Conservation (phyloP, 2,113 vertebrate genomes). For the Trachemys scripta region DNA sequence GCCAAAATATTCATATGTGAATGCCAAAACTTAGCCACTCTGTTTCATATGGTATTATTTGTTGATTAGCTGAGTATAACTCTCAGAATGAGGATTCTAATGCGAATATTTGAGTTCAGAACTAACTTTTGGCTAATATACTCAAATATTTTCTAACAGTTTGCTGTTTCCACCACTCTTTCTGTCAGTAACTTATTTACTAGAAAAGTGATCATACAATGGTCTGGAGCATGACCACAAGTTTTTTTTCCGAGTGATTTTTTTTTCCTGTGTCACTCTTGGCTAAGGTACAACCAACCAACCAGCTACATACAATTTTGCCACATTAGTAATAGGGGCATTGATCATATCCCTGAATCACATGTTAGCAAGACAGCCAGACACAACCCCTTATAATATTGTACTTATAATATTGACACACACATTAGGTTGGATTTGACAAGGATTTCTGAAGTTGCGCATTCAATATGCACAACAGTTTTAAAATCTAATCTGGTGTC, state of each 20-base stretch:
- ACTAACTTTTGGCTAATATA: background rate
- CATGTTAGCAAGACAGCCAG: background rate
- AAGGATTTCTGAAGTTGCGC: background rate
- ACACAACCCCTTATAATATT: background rate
- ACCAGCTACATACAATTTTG: background rate
- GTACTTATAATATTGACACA: background rate
- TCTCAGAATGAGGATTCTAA: background rate
- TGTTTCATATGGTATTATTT: background rate
- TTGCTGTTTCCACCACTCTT: background rate
- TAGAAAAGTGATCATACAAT: background rate
- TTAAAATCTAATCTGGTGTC: background rate
- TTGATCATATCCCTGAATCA: background rate
- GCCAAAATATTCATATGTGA: background rate
- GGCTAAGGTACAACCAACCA: background rate
- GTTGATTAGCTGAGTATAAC: background rate
- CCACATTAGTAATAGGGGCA: background rate
- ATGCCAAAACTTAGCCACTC: background rate
- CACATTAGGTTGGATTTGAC: background rate
- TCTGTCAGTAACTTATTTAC: background rate
- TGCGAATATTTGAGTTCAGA: background rate
- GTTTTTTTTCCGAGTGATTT: background rate
- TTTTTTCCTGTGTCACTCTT: background rate
- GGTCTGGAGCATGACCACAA: background rate
- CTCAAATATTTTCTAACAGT: background rate
- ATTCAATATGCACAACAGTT: background rate